These are phyloP conservation scores for Mastomys natalensis DNA, from an alignment of 2,113 vertebrate species.

Conservation along the genomic window DNA sequence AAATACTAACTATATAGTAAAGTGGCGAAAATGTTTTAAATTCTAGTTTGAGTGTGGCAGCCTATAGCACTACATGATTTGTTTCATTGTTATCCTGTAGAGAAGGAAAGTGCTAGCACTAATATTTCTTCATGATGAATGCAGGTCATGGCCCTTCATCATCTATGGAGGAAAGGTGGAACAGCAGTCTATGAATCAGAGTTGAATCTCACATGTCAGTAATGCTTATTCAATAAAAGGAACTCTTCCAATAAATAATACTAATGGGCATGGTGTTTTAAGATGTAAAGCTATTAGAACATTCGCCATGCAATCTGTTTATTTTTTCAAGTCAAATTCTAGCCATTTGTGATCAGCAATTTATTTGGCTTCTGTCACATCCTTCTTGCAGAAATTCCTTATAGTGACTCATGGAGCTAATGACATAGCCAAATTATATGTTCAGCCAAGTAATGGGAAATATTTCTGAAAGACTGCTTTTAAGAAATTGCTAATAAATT, in stretches of 20 bases:
- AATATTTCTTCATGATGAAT: conserved; percentile 45
- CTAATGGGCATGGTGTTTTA: conserved; percentile 42
- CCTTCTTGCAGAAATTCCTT: conserved; percentile 54
- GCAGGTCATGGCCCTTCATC: conserved; percentile 13
- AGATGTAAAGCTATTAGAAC: conserved; percentile 49
- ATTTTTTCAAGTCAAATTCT: conserved; percentile 59
- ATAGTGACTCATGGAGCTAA: conserved; percentile 22
- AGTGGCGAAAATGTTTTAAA: not conserved
- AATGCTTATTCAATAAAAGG: conserved; percentile 31
- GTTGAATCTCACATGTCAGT: conserved; percentile 11
- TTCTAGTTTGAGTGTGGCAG: not conserved
- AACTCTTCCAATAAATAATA: conserved; percentile 32
- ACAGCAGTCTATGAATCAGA: conserved; percentile 12
- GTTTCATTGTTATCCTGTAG: not conserved
- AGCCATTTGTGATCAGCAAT: conserved; percentile 21
- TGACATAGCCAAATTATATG: conserved; percentile 33
- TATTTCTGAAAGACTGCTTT: conserved; percentile 62
- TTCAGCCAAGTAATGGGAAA: conserved; percentile 45
- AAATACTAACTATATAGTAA: not conserved
- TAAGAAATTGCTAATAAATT: conserved; percentile 62
- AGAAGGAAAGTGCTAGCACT: conserved; percentile 7
- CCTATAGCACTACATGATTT: not conserved
- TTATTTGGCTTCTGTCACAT: conserved; percentile 61
- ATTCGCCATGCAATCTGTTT: conserved; percentile 39
- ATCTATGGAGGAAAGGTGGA: not conserved